Conservation (phyloP, 1,140 invertebrate genomes). For the Drosophila repleta region DNA sequence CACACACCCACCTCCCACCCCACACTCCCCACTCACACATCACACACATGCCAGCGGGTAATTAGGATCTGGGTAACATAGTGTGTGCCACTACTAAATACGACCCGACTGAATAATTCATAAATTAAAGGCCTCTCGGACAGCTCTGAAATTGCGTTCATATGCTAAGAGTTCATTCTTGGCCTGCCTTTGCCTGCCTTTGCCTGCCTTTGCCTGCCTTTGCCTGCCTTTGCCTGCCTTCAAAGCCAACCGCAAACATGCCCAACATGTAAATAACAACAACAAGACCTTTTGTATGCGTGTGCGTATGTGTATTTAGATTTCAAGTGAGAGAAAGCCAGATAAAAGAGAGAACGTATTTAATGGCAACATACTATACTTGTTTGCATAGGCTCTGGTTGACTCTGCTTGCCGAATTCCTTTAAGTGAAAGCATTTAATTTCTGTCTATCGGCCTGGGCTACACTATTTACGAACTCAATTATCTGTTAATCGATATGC, state of each 20-base stretch:
- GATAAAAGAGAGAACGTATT: constrained; percentile 10
- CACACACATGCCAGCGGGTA: constrained; percentile 46
- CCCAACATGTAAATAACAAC: constrained; percentile 62
- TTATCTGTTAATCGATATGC: no score
- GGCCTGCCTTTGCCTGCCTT: no score
- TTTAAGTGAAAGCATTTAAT: no score
- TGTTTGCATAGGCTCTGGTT: neutral
- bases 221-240: constrained; percentile 7
- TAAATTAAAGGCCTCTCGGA: constrained; percentile 55
- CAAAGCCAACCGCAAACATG: constrained; percentile 69
- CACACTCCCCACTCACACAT: constrained; percentile 13
- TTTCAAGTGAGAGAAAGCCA: constrained; percentile 7
- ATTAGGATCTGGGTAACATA: constrained; percentile 58
- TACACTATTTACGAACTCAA: no score
- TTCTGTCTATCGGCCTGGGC: no score
- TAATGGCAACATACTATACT: neutral
- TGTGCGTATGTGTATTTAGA: constrained; percentile 4
- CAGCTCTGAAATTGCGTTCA: constrained; percentile 17
- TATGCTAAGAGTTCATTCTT: constrained; percentile 21
- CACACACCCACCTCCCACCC: constrained; percentile 1
- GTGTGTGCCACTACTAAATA: constrained; percentile 54
- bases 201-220: constrained; percentile 17
- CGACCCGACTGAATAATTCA: constrained; percentile 74
- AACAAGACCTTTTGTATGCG: constrained; percentile 16
- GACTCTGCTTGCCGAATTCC: neutral